Conservation (phyloP, 2,888 invertebrate genomes). For the Luffia ferchaultella region DNA sequence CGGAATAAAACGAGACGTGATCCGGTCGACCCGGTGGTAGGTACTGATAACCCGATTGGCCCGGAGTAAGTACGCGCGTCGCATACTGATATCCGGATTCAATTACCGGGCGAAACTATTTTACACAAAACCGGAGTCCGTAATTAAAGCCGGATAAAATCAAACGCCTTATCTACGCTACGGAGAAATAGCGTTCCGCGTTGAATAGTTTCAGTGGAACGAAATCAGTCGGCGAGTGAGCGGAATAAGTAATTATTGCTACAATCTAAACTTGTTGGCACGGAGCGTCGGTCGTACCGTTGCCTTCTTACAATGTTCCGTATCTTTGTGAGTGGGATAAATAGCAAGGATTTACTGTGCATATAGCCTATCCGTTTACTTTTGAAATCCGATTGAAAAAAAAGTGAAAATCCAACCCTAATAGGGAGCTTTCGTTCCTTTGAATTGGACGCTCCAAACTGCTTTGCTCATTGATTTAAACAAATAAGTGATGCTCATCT, state of each 20-base stretch:
- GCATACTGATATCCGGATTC: slow-evolving; percentile 59
- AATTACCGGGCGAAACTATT: slow-evolving; percentile 59
- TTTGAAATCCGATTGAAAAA: too few species aligned
- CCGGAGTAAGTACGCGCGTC: slow-evolving; percentile 30
- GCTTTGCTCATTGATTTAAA: too few species aligned
- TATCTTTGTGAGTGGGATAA: background rate
- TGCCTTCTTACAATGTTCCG: background rate
- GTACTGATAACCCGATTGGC: background rate
- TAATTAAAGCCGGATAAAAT: slow-evolving; percentile 63
- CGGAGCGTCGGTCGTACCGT: background rate
- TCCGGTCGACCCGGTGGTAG: slow-evolving; percentile 19
- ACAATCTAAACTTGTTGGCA: slow-evolving; percentile 50
- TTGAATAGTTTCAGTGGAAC: slow-evolving; percentile 53
- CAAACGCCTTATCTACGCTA: slow-evolving; percentile 66
- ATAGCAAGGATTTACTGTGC: too few species aligned
- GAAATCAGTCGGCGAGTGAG: slow-evolving; percentile 45
- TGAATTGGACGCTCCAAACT: too few species aligned
- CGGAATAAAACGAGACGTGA: slow-evolving; percentile 10
- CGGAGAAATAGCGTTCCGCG: slow-evolving; percentile 58
- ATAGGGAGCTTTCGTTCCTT: too few species aligned
- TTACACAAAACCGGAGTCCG: slow-evolving; percentile 26
- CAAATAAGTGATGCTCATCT: too few species aligned
- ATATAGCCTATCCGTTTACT: too few species aligned
- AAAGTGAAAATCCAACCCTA: too few species aligned
- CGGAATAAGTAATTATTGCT: slow-evolving; percentile 64